Base-by-base conservation (phyloP, 2,797 vertebrate genomes). In the Cyclopterus lumpus region DNA sequence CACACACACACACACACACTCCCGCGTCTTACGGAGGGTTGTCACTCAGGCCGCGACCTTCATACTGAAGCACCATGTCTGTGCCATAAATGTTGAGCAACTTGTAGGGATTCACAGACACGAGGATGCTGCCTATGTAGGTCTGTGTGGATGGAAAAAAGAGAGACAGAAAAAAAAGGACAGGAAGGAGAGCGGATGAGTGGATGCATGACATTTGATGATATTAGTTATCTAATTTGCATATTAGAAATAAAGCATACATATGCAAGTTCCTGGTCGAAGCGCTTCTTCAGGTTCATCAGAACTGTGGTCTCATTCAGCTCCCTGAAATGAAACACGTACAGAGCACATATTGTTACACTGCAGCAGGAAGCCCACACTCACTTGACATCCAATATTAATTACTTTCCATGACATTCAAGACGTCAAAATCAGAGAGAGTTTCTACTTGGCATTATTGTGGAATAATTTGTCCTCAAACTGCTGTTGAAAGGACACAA, bases 91-190 rank as follows among this genome's bases (percentile, higher is more conserved):
- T 96, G 85, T 97, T 95, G 63, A 95, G 95, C 94, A 99, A 91
- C 86, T 92, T 96, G 86, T 99, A 99, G 0, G 98, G 98, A 82
- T 99, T 99, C 86, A 99, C 85, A 0, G 98, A 97, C 67, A 99
- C 90, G 30, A 99, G 94, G 93, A 99, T 99, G 90, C 96, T 97
- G 85, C 98, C 98, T 0, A 99, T 98, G 83, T 99, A 99, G 0
- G 97, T 99, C 98, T 99, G 75, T 66, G 32, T 63, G 60, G 92
- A 67, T 28, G 26, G 26, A 30, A 66, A 58, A 24, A 44, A 90
- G 57, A 24, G 16, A 55, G 22, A 16, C 24, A 67, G 4, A 55
- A 61, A 57, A 64, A 55, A 61, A 57, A 64, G 36, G 46, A 71
- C 3, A 53, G 46, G 62, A 42, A 92, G 36, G 63, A 74, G 26